Evolutionary conservation across 1,140 invertebrate genomes (phyloP), one percentile per base, ranked within the genome.

Genomic region (Sycophaga agraensis): DNA sequence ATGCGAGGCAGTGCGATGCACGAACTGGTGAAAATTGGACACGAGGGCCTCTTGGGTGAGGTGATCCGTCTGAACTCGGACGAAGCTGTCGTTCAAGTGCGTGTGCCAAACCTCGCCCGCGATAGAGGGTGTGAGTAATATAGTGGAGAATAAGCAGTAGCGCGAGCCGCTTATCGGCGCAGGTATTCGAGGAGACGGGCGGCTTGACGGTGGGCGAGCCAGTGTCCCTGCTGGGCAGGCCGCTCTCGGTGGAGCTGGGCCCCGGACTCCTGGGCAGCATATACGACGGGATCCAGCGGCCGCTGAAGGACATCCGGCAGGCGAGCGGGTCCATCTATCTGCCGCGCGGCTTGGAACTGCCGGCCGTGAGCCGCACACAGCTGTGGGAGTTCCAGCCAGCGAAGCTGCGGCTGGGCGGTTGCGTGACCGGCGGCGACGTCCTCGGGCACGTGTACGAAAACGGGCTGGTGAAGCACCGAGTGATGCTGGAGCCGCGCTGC

Each of bases 161-260:
- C n/a, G n/a, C n/a, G n/a, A n/a, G n/a, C n/a, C n/a, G n/a, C n/a
- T n/a, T n/a, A n/a, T n/a, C n/a, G n/a, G n/a, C n/a, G n/a, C n/a
- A 81, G 63, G 92, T 94, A 8, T 94, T 93, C 70, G 92, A 94
- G 80, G 92, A 94, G 61, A 94, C 92, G 28, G 91, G 89, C 62
- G 92, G 92, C 70, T 87, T 94, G 1, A 92, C 91, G 37, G 90
- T 93, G 16, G 92, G 92, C 16, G 92, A 94, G 80, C 91, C 90
- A 14, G 91, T 94, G 8, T 73, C 89, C 22, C 79, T 89, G 68
- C 93, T 91, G 17, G 91, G 90, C 1, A 91, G 90, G 68, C 91
- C 92, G 1, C 75, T 94, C 0, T 93, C 90, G 5, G 91, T 94
- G 4, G 91, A 94, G 73, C 79, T 94, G 7, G 92, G 90, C 12